Base-by-base conservation (phyloP, 2,113 vertebrate genomes). In the Mesembrinibis cayennensis region DNA sequence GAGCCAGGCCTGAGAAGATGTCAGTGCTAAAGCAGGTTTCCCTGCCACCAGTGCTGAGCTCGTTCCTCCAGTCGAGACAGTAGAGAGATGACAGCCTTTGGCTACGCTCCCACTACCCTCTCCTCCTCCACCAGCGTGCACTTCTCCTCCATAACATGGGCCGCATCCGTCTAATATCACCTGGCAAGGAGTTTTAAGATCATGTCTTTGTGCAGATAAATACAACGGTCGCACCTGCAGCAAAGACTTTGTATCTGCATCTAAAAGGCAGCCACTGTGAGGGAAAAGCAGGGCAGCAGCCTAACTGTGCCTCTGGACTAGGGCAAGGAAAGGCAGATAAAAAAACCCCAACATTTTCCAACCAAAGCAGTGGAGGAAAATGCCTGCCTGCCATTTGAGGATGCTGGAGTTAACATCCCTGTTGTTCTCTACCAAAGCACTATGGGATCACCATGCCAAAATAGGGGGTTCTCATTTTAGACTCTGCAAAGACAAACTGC, bases 391-490 rank as follows among this genome's bases (percentile, higher is more conserved):
- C 13, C 12, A 9, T 63, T 16, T 10, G 1, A 62, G 13, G 20
- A 27, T 19, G 67, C 38, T 44, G 59, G 71, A 74, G 23, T 30
- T 58, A 12, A 9, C 9, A n/a, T 11, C 55, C 13, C 42, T 3
- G 6, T 7, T 5, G 1, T 16, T 80, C 58, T 66, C 36, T 16
- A 44, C 36, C 65, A 78, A 52, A 69, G n/a, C 21, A 6, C 53
- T 8, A 6, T 1, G 16, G 70, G 19, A 59, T 66, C 70, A 9
- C 36, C 26, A 11, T 5, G 21, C 4, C 12, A 3, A 9, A 29
- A 62, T 0, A 6, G 36, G 32, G 0, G 5, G 13, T 7, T 53
- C 58, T 55, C 49, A 11, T 7, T 40, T 36, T 5, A 18, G 23
- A 7, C 74, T 15, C 70, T 8, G 13, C n/a, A 12, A 25, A 40